Evolutionary conservation across 2,888 invertebrate species (phyloP), one percentile per base, ranked within the genome.

Genomic region (Beris chalybata): DNA sequence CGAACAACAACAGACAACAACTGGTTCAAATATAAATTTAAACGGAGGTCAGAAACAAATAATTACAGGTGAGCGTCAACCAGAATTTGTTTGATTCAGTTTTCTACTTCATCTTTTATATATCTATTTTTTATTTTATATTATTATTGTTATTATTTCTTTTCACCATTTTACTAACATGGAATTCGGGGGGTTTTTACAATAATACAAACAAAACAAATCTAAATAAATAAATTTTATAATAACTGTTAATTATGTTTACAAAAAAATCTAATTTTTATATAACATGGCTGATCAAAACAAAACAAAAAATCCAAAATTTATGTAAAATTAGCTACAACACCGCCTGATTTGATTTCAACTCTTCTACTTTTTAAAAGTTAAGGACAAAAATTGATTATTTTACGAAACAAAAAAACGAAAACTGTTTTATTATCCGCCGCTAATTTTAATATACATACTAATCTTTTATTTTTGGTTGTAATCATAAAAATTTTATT

Each of bases 1-100:
- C 58, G 84, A 83, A 73, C 83, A 82, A 70, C 76, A 77, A 70
- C 75, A 75, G 71, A 53, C 53, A 6, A 68, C 71, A 56, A 69
- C 72, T 70, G 71, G 72, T 66, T 61, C 72, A 69, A 71, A 76
- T 73, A 67, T 74, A 70, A 71, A 73, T 50, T 22, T 71, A 9
- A 71, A 71, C 66, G 70, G 70, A 30, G 69, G 68, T 30, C 71
- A 70, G 65, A 72, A 71, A 63, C 67, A 70, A 52, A 45, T 72
- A 56, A 70, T 72, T 31, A 67, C 72, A 69, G 73, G 73, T 73
- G 66, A 69, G 32, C 31, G 47, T 32, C 30, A 13, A 55, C 9
- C 55, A 55, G 29, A 22, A 22, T 22, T 22, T 22, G 22, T 22
- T 22, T 22, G 22, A 22, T 22, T 22, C 22, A 22, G 22, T 22